Percentiles rank a stretch among this genome's conserved stretches.
phyloP scores from a whole-genome alignment of 2,113 vertebrate species.

The Chunga burmeisteri region DNA sequence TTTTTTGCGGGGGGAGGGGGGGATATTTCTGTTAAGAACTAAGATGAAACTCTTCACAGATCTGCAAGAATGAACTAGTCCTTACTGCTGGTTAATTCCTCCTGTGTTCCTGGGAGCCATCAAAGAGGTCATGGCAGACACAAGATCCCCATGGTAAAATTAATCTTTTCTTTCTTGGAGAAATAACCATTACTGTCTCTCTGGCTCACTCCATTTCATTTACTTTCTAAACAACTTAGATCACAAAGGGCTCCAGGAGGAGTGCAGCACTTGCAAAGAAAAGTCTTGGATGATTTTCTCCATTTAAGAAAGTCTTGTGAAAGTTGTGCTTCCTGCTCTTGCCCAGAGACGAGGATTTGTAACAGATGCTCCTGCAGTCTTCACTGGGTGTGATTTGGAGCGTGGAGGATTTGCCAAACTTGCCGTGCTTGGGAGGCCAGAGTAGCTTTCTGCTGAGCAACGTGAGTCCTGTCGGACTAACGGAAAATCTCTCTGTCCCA shows the following conservation, averaged over 20 bases:
- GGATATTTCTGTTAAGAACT: background rate
- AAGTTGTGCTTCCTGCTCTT: background rate
- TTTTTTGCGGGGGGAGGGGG: background rate
- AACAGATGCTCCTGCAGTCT: background rate
- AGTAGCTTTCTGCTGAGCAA: background rate
- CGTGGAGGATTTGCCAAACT: background rate
- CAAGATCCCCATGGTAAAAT: slow-evolving; percentile 12
- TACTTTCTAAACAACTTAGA: background rate
- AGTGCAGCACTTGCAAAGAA: background rate
- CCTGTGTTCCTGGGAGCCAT: background rate
- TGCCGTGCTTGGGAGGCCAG: background rate
- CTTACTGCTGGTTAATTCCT: background rate
- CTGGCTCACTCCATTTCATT: background rate
- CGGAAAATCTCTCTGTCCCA: background rate
- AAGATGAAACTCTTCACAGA: background rate
- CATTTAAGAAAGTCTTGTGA: background rate
- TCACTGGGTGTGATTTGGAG: background rate
- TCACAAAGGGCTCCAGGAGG: background rate
- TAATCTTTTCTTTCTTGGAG: background rate
- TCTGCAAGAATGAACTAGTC: background rate
- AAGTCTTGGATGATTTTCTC: background rate
- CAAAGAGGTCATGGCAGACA: background rate
- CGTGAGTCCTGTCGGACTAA: background rate
- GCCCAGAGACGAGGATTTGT: background rate
- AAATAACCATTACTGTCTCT: background rate